Evolutionary conservation across 2,113 vertebrate species (phyloP), one percentile per base, ranked within the genome.

Genomic region (Apistogramma diplotaenia): DNA sequence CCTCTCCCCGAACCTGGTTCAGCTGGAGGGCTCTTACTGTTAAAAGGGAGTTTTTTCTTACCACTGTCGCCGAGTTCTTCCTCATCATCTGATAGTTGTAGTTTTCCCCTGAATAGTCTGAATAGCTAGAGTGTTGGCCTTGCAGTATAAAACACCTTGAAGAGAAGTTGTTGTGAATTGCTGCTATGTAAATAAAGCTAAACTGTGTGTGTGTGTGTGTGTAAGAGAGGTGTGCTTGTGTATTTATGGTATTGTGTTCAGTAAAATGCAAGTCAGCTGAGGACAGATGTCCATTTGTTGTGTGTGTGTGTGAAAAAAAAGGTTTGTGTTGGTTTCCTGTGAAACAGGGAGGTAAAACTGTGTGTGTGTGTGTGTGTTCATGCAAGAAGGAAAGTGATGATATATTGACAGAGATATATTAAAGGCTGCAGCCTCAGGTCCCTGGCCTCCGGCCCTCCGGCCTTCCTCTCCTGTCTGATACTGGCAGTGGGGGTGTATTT

Each of bases 331-430:
- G 43, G 8, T 37, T 71, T 37, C 43, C 12, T 79, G 71, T 23
- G 75, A 65, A 57, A 33, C n/a, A 25, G 25, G 11, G 61, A 18
- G 16, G 25, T 33, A 18, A 35, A 62, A 33, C 23, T 29, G 13
- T 29, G 15, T 53, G 55, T 53, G 23, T 40, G 16, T 55, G 13
- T 19, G 37, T 53, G 74, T 71, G 46, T 55, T 16, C 3, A 76
- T 57, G 62, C 25, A 55, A 57, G 46, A 43, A 59, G 49, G 70
- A 54, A 51, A 73, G 51, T 71, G 59, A 83, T 72, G 59, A 77
- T 84, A 40, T 81, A 81, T 84, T 76, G 79, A 87, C 75, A 62
- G 65, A 84, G 76, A 67, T 73, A 49, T 86, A 92, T 84, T 83
- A 88, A 89, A 88, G 49, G 75, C 23, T 78, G 25, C 9, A 72